Evolutionary conservation across 1,140 invertebrate species (phyloP), one percentile per base, ranked within the genome.

Genomic region (Drosophila pectinifera): DNA sequence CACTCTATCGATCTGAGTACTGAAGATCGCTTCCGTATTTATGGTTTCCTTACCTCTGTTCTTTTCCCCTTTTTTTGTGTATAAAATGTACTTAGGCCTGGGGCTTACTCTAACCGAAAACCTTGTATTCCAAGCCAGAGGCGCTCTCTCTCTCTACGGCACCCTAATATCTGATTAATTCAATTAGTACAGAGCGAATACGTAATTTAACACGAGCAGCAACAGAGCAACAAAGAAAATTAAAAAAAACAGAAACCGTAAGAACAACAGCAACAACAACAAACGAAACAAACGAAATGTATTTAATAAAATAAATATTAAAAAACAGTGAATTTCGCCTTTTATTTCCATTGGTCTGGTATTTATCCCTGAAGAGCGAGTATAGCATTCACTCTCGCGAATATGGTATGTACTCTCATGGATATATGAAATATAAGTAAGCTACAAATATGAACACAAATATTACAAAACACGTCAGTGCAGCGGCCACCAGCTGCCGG

Each of bases 271-370:
- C 36, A 51, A 69, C 13, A 80, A 59, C 36, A 51, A 69, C 64
- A 73, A 69, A 42, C 51, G 48, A 79, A 76, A 80, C 68, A 54
- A 86, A 88, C 75, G 67, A 86, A 88, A 79, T 83, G 75, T 88
- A 86, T 86, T 86, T 88, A 86, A 88, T 88, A 86, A 86, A 77
- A 73, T 82, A 86, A 74, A 70, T 63, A 85, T 67, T 73, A 69
- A 77, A 69, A 69, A 84, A 70, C n/a, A n/a, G n/a, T n/a, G n/a
- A n/a, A n/a, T n/a, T n/a, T n/a, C n/a, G n/a, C n/a, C n/a, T n/a
- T n/a, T n/a, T n/a, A n/a, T n/a, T n/a, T n/a, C n/a, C n/a, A n/a
- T n/a, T n/a, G n/a, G n/a, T n/a, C n/a, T n/a, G n/a, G n/a, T n/a
- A n/a, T n/a, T n/a, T n/a, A n/a, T n/a, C n/a, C n/a, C n/a, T n/a